Evolutionary conservation across 2,888 invertebrate species (phyloP).

Genomic region (Lysandra coridon): DNA sequence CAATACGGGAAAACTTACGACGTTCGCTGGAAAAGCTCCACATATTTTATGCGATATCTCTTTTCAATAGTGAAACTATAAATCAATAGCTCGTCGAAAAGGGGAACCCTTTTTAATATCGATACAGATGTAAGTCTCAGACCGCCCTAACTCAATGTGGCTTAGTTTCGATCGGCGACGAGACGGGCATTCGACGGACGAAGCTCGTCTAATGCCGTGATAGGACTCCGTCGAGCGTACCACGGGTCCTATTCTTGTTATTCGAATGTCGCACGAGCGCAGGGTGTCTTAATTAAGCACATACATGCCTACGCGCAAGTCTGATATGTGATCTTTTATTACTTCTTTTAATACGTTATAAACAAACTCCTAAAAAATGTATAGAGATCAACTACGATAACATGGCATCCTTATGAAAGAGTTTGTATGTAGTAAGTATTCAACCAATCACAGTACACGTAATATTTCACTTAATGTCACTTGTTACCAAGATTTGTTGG

Average conservation of each 20-base stretch:
- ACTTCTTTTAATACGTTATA: too few relatives aligned
- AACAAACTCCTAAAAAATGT: too few relatives aligned
- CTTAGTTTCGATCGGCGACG: conserved; percentile 42
- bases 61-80: conserved; percentile 4
- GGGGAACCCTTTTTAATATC: conserved; percentile 29
- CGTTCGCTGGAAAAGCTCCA: neutral
- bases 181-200: conserved; percentile 34
- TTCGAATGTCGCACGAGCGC: too few relatives aligned
- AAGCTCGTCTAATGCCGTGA: neutral
- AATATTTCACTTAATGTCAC: too few relatives aligned
- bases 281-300: too few relatives aligned
- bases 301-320: too few relatives aligned
- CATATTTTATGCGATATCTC: conserved; percentile 12
- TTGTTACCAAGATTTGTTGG: too few relatives aligned
- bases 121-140: conserved; percentile 30
- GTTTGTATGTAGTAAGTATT: too few relatives aligned
- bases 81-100: conserved; percentile 18
- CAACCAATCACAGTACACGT: too few relatives aligned
- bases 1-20: neutral
- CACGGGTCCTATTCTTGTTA: neutral
- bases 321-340: too few relatives aligned
- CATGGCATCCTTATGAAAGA: too few relatives aligned
- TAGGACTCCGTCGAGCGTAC: neutral
- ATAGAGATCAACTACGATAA: too few relatives aligned
- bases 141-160: conserved; percentile 41